Evolutionary conservation across 2,797 vertebrate genomes (phyloP).

Genomic region (Lemur catta): DNA sequence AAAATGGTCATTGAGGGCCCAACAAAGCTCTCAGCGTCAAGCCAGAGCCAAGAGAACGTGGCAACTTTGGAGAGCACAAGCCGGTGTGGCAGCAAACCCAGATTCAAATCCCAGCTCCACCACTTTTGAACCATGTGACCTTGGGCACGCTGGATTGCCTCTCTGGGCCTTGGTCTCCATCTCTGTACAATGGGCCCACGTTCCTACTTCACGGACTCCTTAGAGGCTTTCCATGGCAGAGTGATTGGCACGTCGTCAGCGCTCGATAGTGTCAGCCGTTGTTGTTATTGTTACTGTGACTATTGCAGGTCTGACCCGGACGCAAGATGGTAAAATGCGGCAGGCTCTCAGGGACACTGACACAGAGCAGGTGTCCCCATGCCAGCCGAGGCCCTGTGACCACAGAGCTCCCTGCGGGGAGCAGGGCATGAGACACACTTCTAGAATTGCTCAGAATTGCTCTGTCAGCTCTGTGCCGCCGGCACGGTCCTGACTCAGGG

Average conservation of each 20-base stretch:
- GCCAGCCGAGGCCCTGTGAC: background rate
- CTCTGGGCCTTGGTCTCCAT: background rate
- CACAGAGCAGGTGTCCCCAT: fast-evolving
- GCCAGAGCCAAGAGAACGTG: background rate
- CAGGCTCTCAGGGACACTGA: background rate
- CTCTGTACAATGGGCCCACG: background rate
- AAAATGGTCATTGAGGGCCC: background rate
- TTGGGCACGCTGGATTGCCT: background rate
- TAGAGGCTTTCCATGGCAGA: background rate
- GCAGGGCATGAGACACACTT: background rate
- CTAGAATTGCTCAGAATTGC: background rate
- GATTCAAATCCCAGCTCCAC: background rate
- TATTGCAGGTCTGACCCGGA: background rate
- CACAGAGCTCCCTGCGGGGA: background rate
- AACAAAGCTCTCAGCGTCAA: fast-evolving
- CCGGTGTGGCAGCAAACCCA: background rate
- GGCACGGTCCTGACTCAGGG: background rate
- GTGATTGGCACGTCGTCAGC: fast-evolving
- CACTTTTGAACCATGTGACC: background rate
- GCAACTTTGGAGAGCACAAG: background rate
- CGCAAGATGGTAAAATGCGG: background rate
- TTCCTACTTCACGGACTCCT: background rate
- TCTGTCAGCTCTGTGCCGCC: background rate
- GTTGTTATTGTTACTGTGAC: fast-evolving
- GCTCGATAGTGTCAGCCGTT: fast-evolving